Conservation (phyloP, 2,113 vertebrate genomes). For the Acrocephalus kingi region DNA sequence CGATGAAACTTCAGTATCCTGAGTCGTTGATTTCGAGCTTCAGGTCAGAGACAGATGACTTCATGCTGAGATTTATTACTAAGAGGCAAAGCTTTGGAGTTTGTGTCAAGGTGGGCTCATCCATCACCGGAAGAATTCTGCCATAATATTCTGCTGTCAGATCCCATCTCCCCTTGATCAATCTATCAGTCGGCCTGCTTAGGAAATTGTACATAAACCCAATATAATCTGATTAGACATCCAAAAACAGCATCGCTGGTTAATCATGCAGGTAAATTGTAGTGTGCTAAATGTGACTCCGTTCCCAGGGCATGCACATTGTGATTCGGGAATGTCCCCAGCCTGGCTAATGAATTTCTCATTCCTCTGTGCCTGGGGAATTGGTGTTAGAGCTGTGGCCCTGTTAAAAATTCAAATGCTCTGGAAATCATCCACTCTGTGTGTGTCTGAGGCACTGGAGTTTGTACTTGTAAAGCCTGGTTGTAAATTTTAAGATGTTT, state of each 20-base stretch:
- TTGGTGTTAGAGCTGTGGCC: neutral
- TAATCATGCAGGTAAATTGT: constrained; percentile 67
- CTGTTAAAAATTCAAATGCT: constrained; percentile 29
- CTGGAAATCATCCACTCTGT: neutral
- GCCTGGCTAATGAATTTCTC: constrained; percentile 23
- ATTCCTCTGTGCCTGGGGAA: neutral
- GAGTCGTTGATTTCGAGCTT: constrained; percentile 53
- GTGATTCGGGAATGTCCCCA: neutral
- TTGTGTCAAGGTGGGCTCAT: constrained; percentile 57
- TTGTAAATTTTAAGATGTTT: neutral
- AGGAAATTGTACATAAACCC: constrained; percentile 53
- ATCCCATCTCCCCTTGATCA: constrained; percentile 54
- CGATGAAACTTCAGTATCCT: constrained; percentile 44
- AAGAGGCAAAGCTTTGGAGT: constrained; percentile 56
- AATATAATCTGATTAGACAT: constrained; percentile 25
- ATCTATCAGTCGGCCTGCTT: constrained; percentile 45
- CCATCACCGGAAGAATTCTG: constrained; percentile 49
- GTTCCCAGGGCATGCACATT: neutral
- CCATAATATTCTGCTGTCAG: constrained; percentile 55
- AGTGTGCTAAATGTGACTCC: neutral
- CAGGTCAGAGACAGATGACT: constrained; percentile 71
- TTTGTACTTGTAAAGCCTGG: neutral
- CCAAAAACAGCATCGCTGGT: neutral
- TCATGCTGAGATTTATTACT: constrained; percentile 62
- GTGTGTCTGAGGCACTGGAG: neutral